Evolutionary conservation across 2,113 vertebrate species (phyloP).

Genomic region (Australoheros scitulus): DNA sequence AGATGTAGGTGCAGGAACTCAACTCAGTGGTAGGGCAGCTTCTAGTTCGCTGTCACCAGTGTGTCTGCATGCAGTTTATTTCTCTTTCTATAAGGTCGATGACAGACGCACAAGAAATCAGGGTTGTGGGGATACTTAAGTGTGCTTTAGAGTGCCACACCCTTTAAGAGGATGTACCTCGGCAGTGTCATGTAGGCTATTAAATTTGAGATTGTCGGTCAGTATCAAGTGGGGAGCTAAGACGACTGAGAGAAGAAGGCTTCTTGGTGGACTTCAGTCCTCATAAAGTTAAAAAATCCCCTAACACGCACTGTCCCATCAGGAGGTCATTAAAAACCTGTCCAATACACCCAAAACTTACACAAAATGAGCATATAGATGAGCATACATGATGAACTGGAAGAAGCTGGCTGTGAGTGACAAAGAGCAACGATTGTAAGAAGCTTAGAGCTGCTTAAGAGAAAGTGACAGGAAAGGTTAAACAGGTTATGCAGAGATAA

Average conservation of each 20-base stretch:
- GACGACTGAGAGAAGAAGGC: background rate
- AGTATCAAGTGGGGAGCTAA: background rate
- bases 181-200: background rate
- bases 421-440: too few species aligned
- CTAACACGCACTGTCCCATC: background rate
- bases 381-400: background rate
- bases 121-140: background rate
- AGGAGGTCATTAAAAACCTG: background rate
- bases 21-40: too few species aligned
- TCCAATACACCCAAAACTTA: background rate
- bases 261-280: background rate
- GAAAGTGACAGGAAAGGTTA: background rate
- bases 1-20: background rate
- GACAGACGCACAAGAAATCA: background rate
- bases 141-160: background rate
- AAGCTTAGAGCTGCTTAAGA: background rate
- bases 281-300: background rate
- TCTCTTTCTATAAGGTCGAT: background rate
- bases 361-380: background rate
- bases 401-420: background rate
- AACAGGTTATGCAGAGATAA: too few species aligned
- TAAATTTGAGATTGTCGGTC: background rate
- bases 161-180: background rate
- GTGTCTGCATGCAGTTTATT: background rate
- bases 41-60: background rate